Base-by-base conservation (phyloP, 2,113 vertebrate species). In the Brachypodius melanocephalos region DNA sequence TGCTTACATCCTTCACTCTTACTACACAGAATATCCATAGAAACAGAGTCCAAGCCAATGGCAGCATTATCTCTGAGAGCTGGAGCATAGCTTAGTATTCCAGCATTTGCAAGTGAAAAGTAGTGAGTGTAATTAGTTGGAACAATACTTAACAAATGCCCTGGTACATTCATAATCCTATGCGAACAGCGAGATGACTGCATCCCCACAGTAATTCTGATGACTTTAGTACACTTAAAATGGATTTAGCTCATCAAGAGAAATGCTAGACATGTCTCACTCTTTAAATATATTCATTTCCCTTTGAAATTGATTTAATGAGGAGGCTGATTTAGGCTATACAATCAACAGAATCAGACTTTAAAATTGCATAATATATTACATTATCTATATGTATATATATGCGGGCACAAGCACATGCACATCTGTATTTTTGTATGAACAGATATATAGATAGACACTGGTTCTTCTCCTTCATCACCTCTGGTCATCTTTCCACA, bases 211-310 rank as follows among this genome's bases (percentile, higher is more conserved):
- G 84, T 49, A 95, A 57, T 58, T 82, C 80, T 91, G 49, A 95
- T 83, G 77, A 95, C 49, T 95, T 94, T 31, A 45, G 32, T 55
- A n/a, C 28, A 78, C 45, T 89, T 74, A 75, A 69, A 81, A 82
- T 91, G 89, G 94, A 89, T 95, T 92, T 79, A 95, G 61, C 73
- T 95, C 91, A 93, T 96, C 93, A 93, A 65, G 69, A 85, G 42
- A 89, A 90, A 95, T 92, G 89, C 62, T 95, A 93, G 95, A 77
- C 92, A 92, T 93, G 75, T 85, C 85, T 95, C 94, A 93, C 29
- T 97, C 88, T 86, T 94, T 93, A 96, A 96, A 93, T 92, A 90
- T 77, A 95, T 76, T 94, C 90, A 96, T 92, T 94, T 94, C 94
- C 71, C 90, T 94, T 96, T 92, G 85, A 92, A 94, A 95, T 49